A percentile compares a stretch with the other conserved stretches of the same genome.
phyloP scores from a whole-genome alignment of 2,113 vertebrate genomes.

The Gopherus evgoodei region DNA sequence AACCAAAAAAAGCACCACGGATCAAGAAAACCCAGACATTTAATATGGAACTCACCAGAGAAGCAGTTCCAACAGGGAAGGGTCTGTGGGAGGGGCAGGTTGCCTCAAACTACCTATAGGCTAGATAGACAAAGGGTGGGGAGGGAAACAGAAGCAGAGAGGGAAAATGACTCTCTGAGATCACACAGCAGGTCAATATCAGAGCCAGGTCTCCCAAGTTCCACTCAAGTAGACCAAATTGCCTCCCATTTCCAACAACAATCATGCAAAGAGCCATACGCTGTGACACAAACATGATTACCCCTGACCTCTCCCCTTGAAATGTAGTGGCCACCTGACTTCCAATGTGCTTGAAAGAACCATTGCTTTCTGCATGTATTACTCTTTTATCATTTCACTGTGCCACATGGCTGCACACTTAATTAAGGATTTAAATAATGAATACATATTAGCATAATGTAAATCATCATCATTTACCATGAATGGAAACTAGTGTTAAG shows the following conservation, averaged over 20 bases:
- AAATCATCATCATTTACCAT: conserved; percentile 53
- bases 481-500: conserved; percentile 47
- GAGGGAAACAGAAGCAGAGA: not conserved
- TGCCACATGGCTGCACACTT: conserved; percentile 41
- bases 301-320: not conserved
- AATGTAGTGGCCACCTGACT: not conserved
- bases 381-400: conserved; percentile 54
- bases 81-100: not conserved
- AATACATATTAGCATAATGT: conserved; percentile 64
- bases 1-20: not conserved
- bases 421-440: conserved; percentile 71
- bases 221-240: not conserved
- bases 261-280: not conserved
- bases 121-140: not conserved
- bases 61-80: not conserved
- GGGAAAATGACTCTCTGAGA: not conserved
- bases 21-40: not conserved
- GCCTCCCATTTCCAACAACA: not conserved
- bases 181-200: not conserved
- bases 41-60: not conserved
- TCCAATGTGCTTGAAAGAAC: conserved; percentile 35
- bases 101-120: not conserved
- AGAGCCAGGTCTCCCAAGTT: not conserved
- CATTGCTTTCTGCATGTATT: conserved; percentile 48
- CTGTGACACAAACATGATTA: not conserved